phyloP scores from a whole-genome alignment of 1,140 invertebrate genomes.

The Mya arenaria region DNA sequence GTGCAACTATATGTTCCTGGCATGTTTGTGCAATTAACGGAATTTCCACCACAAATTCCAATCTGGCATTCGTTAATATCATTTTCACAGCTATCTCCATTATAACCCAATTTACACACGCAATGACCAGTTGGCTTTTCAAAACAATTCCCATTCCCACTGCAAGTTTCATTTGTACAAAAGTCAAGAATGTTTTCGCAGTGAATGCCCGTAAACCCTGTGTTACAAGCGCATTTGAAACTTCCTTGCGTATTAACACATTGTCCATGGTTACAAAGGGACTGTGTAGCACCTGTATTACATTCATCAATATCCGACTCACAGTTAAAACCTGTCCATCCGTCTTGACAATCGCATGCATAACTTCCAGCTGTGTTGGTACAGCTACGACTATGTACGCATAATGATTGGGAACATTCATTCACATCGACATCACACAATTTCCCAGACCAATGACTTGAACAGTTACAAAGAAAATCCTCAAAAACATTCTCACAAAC shows the following conservation, averaged over 20 bases:
- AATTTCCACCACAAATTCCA: neutral
- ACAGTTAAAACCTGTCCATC: slow-evolving; percentile 31
- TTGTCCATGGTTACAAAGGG: neutral
- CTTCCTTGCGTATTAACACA: neutral
- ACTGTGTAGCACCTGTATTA: neutral
- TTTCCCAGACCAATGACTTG: slow-evolving; percentile 15
- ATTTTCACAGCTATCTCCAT: neutral
- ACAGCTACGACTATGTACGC: slow-evolving; percentile 16
- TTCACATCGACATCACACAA: slow-evolving; percentile 31
- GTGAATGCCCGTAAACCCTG: neutral
- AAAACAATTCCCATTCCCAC: neutral
- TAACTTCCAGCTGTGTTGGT: slow-evolving; percentile 12
- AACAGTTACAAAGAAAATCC: slow-evolving; percentile 42
- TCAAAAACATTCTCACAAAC: neutral
- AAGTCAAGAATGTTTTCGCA: neutral
- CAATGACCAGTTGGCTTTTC: neutral
- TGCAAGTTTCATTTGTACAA: neutral
- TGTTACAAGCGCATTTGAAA: slow-evolving; percentile 7
- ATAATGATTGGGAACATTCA: slow-evolving; percentile 24
- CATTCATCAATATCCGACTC: slow-evolving; percentile 43
- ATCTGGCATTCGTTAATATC: slow-evolving; percentile 17
- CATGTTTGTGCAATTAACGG: slow-evolving; percentile 4
- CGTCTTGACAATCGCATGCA: slow-evolving; percentile 32
- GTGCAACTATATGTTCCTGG: slow-evolving; percentile 2
- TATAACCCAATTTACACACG: neutral